These are phyloP conservation scores for Amitus sp. DNA, from an alignment of 2,888 invertebrate species.

Conservation along the genomic window DNA sequence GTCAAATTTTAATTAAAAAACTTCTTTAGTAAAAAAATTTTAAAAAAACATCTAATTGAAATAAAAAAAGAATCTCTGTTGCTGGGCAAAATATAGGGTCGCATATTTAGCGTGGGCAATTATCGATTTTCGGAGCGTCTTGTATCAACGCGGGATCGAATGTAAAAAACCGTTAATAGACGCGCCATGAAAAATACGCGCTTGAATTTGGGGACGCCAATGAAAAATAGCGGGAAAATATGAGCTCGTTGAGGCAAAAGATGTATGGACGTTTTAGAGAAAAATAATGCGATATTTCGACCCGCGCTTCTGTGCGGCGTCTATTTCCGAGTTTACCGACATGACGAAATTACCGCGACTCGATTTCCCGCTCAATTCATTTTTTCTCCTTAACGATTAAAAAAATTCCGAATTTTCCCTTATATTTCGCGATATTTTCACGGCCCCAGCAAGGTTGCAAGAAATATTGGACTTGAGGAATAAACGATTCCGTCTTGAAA, in stretches of 20 bases:
- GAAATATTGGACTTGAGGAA: constrained; percentile 1
- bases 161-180: constrained; percentile 1
- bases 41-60: neutral
- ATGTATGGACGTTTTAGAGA: too few relatives aligned
- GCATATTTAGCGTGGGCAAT: constrained; percentile 30
- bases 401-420: neutral
- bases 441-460: neutral
- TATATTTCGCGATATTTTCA: neutral
- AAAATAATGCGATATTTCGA: too few relatives aligned
- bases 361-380: neutral
- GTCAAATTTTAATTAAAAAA: too few relatives aligned
- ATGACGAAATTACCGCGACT: too few relatives aligned
- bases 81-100: constrained; percentile 24
- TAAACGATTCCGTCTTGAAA: constrained; percentile 34
- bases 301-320: constrained; percentile 26
- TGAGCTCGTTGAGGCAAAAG: too few relatives aligned
- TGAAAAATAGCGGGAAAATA: too few relatives aligned
- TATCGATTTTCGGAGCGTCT: constrained; percentile 27
- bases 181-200: neutral
- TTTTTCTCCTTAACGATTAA: neutral
- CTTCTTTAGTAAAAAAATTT: too few relatives aligned
- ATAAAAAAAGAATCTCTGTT: neutral
- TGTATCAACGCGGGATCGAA: neutral
- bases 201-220: neutral
- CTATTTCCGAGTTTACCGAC: too few relatives aligned